A percentile compares a stretch with the other conserved stretches of the same genome.
phyloP scores from a whole-genome alignment of 2,797 vertebrate species.

The Hapalemur alaotrensis region DNA sequence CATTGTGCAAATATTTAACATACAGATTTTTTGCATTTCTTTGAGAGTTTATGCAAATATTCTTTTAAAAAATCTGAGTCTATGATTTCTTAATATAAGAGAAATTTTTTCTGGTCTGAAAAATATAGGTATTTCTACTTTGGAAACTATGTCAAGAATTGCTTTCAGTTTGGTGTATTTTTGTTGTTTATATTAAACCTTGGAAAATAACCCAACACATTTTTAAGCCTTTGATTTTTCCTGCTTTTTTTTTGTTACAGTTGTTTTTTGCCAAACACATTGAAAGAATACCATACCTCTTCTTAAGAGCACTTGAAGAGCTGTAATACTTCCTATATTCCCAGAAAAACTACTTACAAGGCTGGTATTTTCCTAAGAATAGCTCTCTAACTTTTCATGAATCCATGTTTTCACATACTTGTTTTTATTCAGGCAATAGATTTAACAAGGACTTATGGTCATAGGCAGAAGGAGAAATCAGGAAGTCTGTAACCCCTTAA shows the following conservation, averaged over 20 bases:
- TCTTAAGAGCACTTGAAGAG: not conserved
- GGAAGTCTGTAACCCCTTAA: not conserved
- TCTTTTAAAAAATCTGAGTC: not conserved
- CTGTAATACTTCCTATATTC: not conserved
- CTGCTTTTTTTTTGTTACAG: not conserved
- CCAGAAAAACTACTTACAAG: not conserved
- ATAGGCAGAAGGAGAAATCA: not conserved
- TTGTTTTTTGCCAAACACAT: not conserved
- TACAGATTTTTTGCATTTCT: conserved; percentile 34
- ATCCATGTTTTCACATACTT: not conserved
- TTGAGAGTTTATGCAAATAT: conserved; percentile 25
- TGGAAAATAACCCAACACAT: not conserved
- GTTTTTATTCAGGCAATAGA: not conserved
- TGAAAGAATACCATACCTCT: not conserved
- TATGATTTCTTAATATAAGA: not conserved
- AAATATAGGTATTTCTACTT: not conserved
- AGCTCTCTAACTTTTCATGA: not conserved
- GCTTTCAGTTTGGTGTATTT: conserved; percentile 28
- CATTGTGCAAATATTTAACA: conserved; percentile 2
- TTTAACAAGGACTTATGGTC: not conserved
- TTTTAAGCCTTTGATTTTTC: not conserved
- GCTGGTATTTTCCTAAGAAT: not conserved
- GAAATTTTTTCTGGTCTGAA: not conserved
- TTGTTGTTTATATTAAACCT: conserved; percentile 14
- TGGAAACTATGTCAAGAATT: conserved; percentile 2